These are phyloP conservation scores for Alviniconcha marisindica DNA, from an alignment of 1,140 invertebrate species.

Conservation along the genomic window DNA sequence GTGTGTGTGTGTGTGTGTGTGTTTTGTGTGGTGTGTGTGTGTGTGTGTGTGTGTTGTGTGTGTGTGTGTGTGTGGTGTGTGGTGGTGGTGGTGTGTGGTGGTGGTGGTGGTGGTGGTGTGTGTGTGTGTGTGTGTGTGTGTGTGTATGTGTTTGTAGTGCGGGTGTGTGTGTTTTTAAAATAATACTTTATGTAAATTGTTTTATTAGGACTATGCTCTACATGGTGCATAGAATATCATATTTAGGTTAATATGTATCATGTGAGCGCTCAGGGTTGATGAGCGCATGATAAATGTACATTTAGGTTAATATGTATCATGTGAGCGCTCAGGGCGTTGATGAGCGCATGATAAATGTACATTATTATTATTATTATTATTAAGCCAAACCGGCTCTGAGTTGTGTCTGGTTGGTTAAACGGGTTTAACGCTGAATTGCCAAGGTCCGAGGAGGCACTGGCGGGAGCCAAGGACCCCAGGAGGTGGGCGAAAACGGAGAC, in stretches of 20 bases:
- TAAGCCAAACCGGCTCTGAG: no score
- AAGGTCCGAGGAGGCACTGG: neutral
- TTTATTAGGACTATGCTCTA: neutral
- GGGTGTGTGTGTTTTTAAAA: neutral
- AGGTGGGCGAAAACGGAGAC: no score
- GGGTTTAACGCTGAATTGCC: no score
- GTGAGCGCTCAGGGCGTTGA: neutral
- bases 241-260: neutral
- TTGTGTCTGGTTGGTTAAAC: no score
- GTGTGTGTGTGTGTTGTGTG: neutral
- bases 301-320: neutral
- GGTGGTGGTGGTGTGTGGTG: neutral
- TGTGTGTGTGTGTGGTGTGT: neutral
- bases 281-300: neutral
- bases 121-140: slow-evolving; percentile 33
- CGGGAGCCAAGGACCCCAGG: neutral
- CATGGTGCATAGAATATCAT: neutral
- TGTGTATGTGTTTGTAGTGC: slow-evolving; percentile 9
- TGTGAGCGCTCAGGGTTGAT: neutral
- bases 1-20: slow-evolving; percentile 37
- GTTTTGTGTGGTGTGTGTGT: neutral
- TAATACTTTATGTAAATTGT: neutral
- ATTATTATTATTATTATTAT: no score
- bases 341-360: neutral
- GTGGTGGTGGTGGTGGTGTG: no score